Evolutionary conservation across 2,888 invertebrate species (phyloP).

Genomic region (Embidobia sp.): DNA sequence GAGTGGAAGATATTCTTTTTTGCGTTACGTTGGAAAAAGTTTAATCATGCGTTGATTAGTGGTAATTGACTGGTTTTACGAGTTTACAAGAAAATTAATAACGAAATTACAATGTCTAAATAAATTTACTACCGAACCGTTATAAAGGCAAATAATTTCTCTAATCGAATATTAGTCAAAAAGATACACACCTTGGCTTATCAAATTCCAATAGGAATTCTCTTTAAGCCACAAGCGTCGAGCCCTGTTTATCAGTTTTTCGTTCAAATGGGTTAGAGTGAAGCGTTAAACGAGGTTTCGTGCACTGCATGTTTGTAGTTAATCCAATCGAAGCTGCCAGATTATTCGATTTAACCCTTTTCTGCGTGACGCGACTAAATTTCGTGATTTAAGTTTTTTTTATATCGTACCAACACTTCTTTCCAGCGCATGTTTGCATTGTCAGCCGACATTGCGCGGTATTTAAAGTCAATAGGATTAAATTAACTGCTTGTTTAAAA

Average conservation of each 20-base stretch:
- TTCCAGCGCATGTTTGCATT: conserved; percentile 37
- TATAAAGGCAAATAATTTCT: conserved; percentile 19
- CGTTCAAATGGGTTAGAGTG: conserved; percentile 63
- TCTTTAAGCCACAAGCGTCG: conserved; percentile 58
- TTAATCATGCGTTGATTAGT: too few species aligned
- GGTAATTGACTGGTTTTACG: too few species aligned
- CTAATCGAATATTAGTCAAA: conserved; percentile 53
- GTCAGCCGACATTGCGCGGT: conserved; percentile 22
- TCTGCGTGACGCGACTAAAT: conserved; percentile 63
- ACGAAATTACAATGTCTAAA: too few species aligned
- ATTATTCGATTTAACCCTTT: conserved; percentile 71
- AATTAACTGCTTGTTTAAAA: conserved; percentile 30
- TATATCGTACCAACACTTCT: conserved; percentile 26
- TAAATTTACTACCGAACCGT: too few species aligned
- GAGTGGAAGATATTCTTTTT: too few species aligned
- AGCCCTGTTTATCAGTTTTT: conserved; percentile 65
- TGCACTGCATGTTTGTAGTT: conserved; percentile 70
- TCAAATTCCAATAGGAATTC: conserved; percentile 60
- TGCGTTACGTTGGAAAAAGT: too few species aligned
- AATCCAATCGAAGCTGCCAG: conserved; percentile 71
- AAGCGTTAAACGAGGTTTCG: conserved; percentile 69
- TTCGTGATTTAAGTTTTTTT: conserved; percentile 54
- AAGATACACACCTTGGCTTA: conserved; percentile 44
- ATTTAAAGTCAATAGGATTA: conserved; percentile 33
- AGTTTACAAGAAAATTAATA: too few species aligned